phyloP scores from a whole-genome alignment of 2,888 invertebrate genomes.

The Melinopterus prodromus region DNA sequence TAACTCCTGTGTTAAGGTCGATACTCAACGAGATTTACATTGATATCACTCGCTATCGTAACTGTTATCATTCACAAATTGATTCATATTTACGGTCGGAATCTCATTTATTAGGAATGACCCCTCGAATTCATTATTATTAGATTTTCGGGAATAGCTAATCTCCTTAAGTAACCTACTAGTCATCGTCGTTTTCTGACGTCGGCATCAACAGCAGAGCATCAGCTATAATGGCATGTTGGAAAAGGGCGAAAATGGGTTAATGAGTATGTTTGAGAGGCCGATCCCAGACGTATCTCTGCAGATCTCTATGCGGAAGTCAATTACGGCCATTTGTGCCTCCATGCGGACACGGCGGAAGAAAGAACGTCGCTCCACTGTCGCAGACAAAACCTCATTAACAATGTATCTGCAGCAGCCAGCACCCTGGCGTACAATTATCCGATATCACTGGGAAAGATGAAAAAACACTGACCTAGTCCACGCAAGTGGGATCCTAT shows the following conservation, averaged over 20 bases:
- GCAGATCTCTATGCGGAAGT: not conserved
- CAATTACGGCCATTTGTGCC: not conserved
- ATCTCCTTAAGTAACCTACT: not conserved
- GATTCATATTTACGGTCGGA: too few relatives aligned
- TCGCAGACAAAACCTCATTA: slow-evolving; percentile 14
- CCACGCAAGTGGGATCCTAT: slow-evolving; percentile 41
- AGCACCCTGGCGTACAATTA: slow-evolving; percentile 11
- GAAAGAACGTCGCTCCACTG: not conserved
- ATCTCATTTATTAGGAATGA: too few relatives aligned
- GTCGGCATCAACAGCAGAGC: not conserved
- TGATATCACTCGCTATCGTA: too few relatives aligned
- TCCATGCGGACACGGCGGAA: not conserved
- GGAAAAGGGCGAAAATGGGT: not conserved
- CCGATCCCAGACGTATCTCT: not conserved
- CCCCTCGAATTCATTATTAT: not conserved
- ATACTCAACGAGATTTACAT: too few relatives aligned
- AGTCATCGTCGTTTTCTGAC: not conserved
- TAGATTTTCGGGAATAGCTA: not conserved
- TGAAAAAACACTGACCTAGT: slow-evolving; percentile 42
- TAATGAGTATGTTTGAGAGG: not conserved
- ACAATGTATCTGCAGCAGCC: slow-evolving; percentile 8
- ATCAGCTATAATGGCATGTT: not conserved
- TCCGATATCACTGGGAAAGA: not conserved
- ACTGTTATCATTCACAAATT: too few relatives aligned
- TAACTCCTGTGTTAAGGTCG: too few relatives aligned